Percentiles rank a stretch among this genome's conserved stretches.
phyloP scores from a whole-genome alignment of 1,140 invertebrate species.

The Drosophila cardini region DNA sequence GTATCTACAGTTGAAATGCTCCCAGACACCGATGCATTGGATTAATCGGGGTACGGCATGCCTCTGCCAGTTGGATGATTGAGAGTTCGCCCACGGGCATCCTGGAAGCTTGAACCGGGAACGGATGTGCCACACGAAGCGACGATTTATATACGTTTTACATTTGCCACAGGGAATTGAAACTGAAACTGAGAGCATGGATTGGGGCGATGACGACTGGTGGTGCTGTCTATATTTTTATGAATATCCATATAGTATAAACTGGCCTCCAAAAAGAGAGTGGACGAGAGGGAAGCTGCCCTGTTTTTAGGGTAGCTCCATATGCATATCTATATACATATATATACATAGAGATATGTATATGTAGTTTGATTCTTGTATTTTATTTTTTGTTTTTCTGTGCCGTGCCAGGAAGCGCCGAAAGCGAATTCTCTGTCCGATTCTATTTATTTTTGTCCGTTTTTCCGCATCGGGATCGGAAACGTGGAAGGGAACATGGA shows the following conservation, averaged over 20 bases:
- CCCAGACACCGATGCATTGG: conserved; percentile 91
- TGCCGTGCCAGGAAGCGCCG: conserved; percentile 50
- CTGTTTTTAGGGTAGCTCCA: conserved; percentile 42
- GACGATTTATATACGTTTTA: conserved; percentile 29
- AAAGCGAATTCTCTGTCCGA: conserved; percentile 42
- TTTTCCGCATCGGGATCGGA: conserved; percentile 39
- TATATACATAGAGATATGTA: conserved; percentile 38
- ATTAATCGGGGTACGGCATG: conserved; percentile 93
- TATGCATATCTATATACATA: conserved; percentile 3
- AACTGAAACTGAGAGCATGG: conserved; percentile 29
- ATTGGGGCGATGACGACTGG: neutral
- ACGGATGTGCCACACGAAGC: conserved; percentile 39
- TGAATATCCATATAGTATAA: conserved; percentile 25
- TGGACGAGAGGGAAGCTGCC: conserved; percentile 8
- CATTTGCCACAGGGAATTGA: conserved; percentile 19
- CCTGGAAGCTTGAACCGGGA: neutral
- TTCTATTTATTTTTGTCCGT: conserved; percentile 63
- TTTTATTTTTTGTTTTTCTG: conserved; percentile 29
- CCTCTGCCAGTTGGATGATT: conserved; percentile 91
- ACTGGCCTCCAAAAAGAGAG: conserved; percentile 5
- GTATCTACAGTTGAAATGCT: conserved; percentile 89
- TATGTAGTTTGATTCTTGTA: conserved; percentile 57
- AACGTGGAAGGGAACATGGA: neutral
- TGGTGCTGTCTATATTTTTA: conserved; percentile 32
- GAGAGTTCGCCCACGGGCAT: conserved; percentile 60